Evolutionary conservation across 2,113 vertebrate genomes (phyloP), one percentile per base, ranked within the genome.

Genomic region (Engraulis encrasicolus): DNA sequence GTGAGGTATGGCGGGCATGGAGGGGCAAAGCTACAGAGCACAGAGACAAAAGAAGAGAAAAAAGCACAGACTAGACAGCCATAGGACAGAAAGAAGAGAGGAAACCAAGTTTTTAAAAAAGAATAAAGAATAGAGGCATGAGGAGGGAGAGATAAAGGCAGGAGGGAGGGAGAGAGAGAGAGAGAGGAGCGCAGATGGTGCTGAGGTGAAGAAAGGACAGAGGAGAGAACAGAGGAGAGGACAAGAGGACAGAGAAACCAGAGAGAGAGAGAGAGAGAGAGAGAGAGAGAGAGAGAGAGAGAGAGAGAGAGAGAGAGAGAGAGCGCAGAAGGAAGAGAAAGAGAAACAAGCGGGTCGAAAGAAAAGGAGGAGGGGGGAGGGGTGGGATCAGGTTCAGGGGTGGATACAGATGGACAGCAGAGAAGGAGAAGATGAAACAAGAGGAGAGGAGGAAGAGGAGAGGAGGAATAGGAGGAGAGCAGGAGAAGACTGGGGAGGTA

Each of bases 111-210:
- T 58, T 58, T 19, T 19, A 31, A 66, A 66, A 66, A 31, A 31
- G 23, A 31, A 7, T 12, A 66, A 7, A 66, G 23, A 66, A n/a
- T 66, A 66, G 58, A 31, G 58, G n/a, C 58, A 66, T 66, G 23
- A 66, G 31, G 31, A 31, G 4, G 23, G 6, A 66, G 15, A 52
- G 12, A 11, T 27, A 66, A 58, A 58, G 20, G 52, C 52, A 0
- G 23, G 18, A n/a, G 23, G 20, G 52, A 54, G 50, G 18, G 91
- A 88, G 89, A 87, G 84, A 87, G 71, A 87, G 85, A 87, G 91
- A 79, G 61, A 83, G 36, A 58, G 78, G 40, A 49, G 61, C n/a
- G n/a, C n/a, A n/a, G n/a, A n/a, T n/a, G n/a, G n/a, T n/a, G n/a
- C n/a, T n/a, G n/a, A n/a, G n/a, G n/a, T n/a, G n/a, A n/a, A n/a